Evolutionary conservation across 2,113 vertebrate species (phyloP).

Genomic region (Hipposideros armiger): DNA sequence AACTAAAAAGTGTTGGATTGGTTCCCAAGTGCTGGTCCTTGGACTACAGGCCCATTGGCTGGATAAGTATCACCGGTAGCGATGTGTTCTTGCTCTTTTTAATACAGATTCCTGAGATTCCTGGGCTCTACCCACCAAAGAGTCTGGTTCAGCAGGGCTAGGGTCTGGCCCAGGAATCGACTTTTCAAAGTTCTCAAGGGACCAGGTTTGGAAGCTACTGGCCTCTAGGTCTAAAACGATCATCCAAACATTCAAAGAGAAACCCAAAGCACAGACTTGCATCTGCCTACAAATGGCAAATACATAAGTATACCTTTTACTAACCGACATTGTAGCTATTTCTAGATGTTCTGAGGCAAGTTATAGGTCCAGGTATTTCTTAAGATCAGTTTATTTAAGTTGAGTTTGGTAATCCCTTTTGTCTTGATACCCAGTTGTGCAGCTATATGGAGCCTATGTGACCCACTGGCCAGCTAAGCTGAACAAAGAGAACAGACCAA

Average conservation of each 20-base stretch:
- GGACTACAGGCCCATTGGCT: not conserved
- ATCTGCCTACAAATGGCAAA: conserved; percentile 4
- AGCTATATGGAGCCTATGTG: not conserved
- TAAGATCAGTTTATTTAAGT: not conserved
- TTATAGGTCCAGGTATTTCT: not conserved
- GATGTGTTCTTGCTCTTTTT: not conserved
- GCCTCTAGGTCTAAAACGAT: not conserved
- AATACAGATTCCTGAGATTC: not conserved
- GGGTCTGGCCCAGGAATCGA: not conserved
- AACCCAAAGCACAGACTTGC: not conserved
- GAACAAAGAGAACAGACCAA: conserved; percentile 47
- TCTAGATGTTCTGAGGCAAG: not conserved
- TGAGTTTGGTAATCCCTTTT: not conserved
- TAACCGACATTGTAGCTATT: not conserved
- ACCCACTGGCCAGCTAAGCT: not conserved
- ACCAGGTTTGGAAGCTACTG: not conserved
- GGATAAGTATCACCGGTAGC: not conserved
- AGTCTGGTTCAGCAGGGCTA: not conserved
- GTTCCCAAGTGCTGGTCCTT: not conserved
- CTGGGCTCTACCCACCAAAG: not conserved
- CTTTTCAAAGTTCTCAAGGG: not conserved
- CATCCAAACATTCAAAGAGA: not conserved
- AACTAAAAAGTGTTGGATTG: not conserved
- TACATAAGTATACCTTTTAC: not conserved
- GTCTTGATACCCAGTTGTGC: not conserved